Percentiles rank a stretch among this genome's conserved stretches.
These are phyloP conservation scores for Zoanthus sansibaricus DNA, from an alignment of 92 coral and sea anemone genomes.

Conservation along the genomic window DNA sequence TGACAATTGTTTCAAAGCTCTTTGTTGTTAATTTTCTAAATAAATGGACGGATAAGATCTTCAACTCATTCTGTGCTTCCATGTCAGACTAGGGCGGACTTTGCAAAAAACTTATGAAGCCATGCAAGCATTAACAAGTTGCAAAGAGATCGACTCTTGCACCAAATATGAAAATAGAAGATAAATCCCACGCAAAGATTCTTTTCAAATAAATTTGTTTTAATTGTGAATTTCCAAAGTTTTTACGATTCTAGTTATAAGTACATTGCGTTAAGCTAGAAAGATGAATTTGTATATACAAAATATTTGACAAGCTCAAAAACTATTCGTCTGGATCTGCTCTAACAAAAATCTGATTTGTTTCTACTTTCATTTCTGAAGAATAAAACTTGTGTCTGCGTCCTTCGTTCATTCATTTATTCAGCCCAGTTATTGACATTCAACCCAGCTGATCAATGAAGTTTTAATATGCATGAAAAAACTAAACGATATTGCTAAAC, in stretches of 20 bases:
- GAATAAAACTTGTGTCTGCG: not conserved
- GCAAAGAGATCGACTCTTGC: not conserved
- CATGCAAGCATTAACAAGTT: constrained; percentile 27
- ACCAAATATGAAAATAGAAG: constrained; percentile 29
- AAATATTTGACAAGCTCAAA: constrained; percentile 25
- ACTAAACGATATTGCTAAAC: constrained; percentile 21
- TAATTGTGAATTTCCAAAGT: constrained; percentile 27
- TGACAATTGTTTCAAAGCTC: not conserved
- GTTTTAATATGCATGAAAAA: constrained; percentile 29
- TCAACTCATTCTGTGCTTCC: not conserved
- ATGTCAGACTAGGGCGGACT: not conserved
- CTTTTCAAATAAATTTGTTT: constrained; percentile 26
- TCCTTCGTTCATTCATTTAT: constrained; percentile 37
- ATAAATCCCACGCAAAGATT: constrained; percentile 29
- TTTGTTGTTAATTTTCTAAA: constrained; percentile 13
- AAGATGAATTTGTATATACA: constrained; percentile 19
- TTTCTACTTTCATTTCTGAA: not conserved
- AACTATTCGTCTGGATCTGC: not conserved
- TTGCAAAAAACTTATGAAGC: not conserved
- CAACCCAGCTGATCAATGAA: constrained; percentile 45
- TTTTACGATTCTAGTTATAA: not conserved
- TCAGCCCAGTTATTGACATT: constrained; percentile 28
- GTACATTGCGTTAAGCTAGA: constrained; percentile 36
- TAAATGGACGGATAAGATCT: constrained; percentile 11
- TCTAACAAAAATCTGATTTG: not conserved